Base-by-base conservation (phyloP, 2,888 invertebrate species). In the Eubasilissa splendida region DNA sequence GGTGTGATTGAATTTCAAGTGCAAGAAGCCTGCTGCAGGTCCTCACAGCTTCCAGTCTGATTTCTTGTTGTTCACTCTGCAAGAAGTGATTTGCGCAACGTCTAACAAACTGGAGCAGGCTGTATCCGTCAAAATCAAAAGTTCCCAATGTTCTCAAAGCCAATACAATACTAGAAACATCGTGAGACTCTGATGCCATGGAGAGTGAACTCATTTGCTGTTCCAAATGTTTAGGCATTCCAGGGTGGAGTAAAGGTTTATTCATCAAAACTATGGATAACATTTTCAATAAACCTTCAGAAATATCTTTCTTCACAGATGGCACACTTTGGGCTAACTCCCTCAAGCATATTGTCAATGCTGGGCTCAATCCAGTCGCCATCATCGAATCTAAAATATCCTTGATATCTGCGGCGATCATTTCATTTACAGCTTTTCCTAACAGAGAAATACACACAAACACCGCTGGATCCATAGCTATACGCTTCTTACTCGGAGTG, bases 391-490 rank as follows among this genome's bases (percentile, higher is more conserved):
- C 97, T 52, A 99, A 89, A 63, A 99, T 91, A 80, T 96, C 96
- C 80, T 93, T 93, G 4, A 98, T 95, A 85, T 97, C 96, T 84
- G 90, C 89, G 8, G 94, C 92, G 12, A 97, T 95, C 54, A 93
- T 91, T 42, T 94, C 93, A 84, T 95, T 95, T 0, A 97, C 95
- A 0, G 99, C 96, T 87, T 96, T 94, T 0, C 96, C 96, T 8
- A 99, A 88, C 84, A 99, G 91, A 52, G 97, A 97, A 33, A 99
- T 95, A 87, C 98, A 99, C 52, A 96, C 95, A 87, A 98, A 99
- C 73, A 99, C 95, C 0, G 96, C 94, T 0, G 97, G 96, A 86
- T 99, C 98, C 74, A 95, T 91, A 50, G 91, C 89, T 7, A 91
- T 88, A 83, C 94, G 92, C 85, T 96, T 96, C 86, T 96, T 97